These are phyloP conservation scores for Aphaenogaster floridana DNA, from an alignment of 1,140 invertebrate genomes.

Conservation along the genomic window DNA sequence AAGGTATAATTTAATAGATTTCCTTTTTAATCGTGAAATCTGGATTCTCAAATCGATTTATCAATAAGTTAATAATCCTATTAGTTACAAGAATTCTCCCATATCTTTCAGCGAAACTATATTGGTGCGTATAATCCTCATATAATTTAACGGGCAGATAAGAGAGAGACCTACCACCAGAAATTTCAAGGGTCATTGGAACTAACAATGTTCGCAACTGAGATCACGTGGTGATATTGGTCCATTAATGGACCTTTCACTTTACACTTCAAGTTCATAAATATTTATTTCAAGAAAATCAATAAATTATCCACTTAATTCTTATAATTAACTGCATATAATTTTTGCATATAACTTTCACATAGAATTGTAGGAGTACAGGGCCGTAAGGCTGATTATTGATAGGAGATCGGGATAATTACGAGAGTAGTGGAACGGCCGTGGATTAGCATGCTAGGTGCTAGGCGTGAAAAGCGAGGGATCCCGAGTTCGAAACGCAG, in stretches of 20 bases:
- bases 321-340: no score
- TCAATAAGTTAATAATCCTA: conserved; percentile 4
- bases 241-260: conserved; percentile 18
- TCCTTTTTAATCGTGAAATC: not conserved
- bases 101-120: conserved; percentile 5
- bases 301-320: not conserved
- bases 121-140: not conserved
- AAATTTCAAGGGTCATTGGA: conserved; percentile 58
- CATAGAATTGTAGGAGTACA: not conserved
- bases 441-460: no score
- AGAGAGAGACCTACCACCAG: not conserved
- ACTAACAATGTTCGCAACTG: conserved; percentile 40
- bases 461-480: no score
- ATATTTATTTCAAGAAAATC: not conserved
- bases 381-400: no score
- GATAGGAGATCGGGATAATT: no score
- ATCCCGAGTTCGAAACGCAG: no score
- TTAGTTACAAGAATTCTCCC: not conserved
- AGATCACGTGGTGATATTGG: conserved; percentile 15
- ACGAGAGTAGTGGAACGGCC: no score
- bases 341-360: not conserved
- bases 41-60: conserved; percentile 13
- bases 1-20: not conserved
- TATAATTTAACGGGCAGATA: conserved; percentile 40
- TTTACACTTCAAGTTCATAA: not conserved